Evolutionary conservation across 2,113 vertebrate species (phyloP).

Genomic region (Arizona elegans): DNA sequence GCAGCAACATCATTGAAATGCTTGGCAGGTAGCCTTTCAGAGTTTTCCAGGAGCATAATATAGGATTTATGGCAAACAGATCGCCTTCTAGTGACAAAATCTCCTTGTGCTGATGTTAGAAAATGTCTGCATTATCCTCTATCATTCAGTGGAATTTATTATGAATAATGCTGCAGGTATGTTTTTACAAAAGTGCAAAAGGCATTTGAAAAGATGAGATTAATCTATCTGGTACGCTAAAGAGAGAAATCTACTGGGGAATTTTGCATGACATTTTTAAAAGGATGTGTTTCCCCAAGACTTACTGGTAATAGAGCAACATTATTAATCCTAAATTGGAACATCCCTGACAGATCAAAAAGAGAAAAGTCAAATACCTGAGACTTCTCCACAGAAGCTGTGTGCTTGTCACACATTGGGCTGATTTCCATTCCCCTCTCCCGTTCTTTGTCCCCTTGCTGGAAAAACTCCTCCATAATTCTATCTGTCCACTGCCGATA

Average conservation of each 20-base stretch:
- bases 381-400: slow-evolving; percentile 94
- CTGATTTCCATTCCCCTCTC: slow-evolving; percentile 98
- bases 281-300: neutral
- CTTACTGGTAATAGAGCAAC: neutral
- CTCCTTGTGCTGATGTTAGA: neutral
- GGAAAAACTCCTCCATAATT: slow-evolving; percentile 99
- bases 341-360: neutral
- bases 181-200: neutral
- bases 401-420: slow-evolving; percentile 98
- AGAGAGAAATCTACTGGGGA: neutral
- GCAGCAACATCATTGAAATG: neutral
- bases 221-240: neutral
- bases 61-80: neutral
- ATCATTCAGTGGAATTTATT: neutral
- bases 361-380: slow-evolving; percentile 75
- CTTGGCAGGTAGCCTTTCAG: neutral
- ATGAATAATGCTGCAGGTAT: neutral
- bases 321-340: neutral
- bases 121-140: neutral
- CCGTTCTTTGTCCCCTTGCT: slow-evolving; percentile 94
- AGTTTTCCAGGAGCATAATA: no score
- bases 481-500: slow-evolving; percentile 97
- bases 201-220: slow-evolving; percentile 12
- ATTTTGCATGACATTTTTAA: neutral
- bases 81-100: neutral